Evolutionary conservation across 2,113 vertebrate genomes (phyloP).

Genomic region (Tragelaphus buxtoni): DNA sequence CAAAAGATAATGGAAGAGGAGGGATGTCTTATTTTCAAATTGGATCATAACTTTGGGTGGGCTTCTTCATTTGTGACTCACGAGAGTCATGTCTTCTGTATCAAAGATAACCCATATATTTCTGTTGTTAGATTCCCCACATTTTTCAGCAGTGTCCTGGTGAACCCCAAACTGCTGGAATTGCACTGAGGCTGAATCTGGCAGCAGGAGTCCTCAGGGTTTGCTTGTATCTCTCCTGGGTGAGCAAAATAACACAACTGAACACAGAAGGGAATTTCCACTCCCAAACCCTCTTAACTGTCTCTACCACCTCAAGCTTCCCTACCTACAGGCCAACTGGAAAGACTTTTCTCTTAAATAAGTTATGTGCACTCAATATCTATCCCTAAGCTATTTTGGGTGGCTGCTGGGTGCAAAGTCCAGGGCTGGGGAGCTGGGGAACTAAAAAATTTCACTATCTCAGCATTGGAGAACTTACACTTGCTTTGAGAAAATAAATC

Average conservation of each 20-base stretch:
- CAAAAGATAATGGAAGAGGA: not conserved
- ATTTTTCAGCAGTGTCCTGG: not conserved
- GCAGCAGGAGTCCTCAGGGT: rapidly evolving
- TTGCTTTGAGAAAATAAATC: not conserved
- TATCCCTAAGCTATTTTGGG: not conserved
- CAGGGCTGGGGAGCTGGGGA: not conserved
- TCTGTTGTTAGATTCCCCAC: not conserved
- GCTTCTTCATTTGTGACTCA: not conserved
- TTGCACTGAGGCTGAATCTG: not conserved
- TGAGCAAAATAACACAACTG: rapidly evolving
- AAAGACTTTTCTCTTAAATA: not conserved
- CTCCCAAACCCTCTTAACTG: not conserved
- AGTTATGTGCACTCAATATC: not conserved
- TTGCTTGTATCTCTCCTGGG: not conserved
- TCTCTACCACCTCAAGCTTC: not conserved
- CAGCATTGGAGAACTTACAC: not conserved
- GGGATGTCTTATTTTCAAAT: not conserved
- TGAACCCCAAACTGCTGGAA: too few species aligned
- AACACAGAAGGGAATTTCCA: not conserved
- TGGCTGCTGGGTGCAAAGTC: not conserved
- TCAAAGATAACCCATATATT: not conserved
- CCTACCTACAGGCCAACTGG: too few species aligned
- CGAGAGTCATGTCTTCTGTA: not conserved
- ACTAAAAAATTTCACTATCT: not conserved
- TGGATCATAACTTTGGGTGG: not conserved